phyloP scores from a whole-genome alignment of 1,140 invertebrate genomes.

The Bombus sylvicola region DNA sequence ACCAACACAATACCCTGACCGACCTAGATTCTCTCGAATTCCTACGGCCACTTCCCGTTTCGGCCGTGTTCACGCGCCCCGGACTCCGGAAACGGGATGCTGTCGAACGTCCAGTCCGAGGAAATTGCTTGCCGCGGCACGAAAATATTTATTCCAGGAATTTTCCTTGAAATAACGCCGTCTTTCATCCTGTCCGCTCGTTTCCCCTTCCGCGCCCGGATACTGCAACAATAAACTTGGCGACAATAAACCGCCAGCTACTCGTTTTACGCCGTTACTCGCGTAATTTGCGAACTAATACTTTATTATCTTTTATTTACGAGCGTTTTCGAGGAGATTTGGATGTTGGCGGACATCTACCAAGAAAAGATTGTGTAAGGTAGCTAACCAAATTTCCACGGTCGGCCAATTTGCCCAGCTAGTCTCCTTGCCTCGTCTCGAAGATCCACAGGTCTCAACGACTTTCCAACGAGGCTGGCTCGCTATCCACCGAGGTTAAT shows the following conservation, averaged over 20 bases:
- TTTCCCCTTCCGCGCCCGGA: background rate
- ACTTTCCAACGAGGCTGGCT: conserved; percentile 9
- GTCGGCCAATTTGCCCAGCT: background rate
- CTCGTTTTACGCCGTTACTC: background rate
- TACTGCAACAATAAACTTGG: conserved; percentile 50
- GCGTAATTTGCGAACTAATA: background rate
- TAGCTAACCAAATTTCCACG: background rate
- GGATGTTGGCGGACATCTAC: background rate
- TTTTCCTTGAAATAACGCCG: conserved; percentile 63
- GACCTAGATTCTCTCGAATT: conserved; percentile 64
- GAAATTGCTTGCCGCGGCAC: conserved; percentile 51
- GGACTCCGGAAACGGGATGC: conserved; percentile 53
- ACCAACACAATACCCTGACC: conserved; percentile 30
- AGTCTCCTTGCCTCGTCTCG: background rate
- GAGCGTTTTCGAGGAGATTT: background rate
- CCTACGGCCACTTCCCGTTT: conserved; percentile 42
- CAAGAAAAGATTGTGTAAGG: background rate
- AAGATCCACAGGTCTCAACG: background rate
- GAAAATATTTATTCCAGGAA: conserved; percentile 75
- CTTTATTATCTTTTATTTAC: background rate
- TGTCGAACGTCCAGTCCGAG: conserved; percentile 28
- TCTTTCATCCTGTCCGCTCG: conserved; percentile 35
- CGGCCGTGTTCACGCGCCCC: conserved; percentile 1
- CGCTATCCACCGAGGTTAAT: conserved; percentile 4
- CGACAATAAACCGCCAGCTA: background rate